Base-by-base conservation (phyloP, 2,888 invertebrate species). In the Apamea monoglypha region DNA sequence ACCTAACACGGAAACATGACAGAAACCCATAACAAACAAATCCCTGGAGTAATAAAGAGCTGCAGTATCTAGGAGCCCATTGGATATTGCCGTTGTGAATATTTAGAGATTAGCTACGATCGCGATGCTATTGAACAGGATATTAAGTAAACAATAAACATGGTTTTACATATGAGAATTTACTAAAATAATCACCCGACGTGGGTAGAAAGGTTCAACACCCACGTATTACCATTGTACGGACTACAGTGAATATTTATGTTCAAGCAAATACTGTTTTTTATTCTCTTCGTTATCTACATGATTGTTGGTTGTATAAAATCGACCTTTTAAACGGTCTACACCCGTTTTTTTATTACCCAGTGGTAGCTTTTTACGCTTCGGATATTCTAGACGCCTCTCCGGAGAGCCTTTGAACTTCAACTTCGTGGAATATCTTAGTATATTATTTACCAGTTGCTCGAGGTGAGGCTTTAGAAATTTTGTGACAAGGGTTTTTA, bases 361-460 rank as follows among this genome's bases (percentile, higher is more conserved):
- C 91, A 84, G 87, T 87, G 82, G 87, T 79, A 83, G 80, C 87
- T 90, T 92, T 93, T 93, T 90, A 93, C 92, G 92, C 92, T 92
- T 92, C 87, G 90, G 89, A 90, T 92, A 91, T 91, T 94, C 92
- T 89, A 91, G 91, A 91, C 88, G 83, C 83, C 88, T 89, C 83
- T 80, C 83, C 82, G 74, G 47, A 76, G 81, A 84, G 80, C 90
- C 92, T 93, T 94, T 95, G 92, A 93, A 91, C 91, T 87, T 87
- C 86, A 82, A 78, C 87, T 84, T 88, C 77, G 89, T 89, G 82
- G 88, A 89, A 90, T 91, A 90, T 92, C 89, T 91, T 87, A 89
- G 89, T 92, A 91, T 91, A 92, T 81, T 85, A 87, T 90, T 91
- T 85, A 89, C 84, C 82, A 82, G 88, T 73, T 82, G 81, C 80